Evolutionary conservation across 2,113 vertebrate species (phyloP).

Genomic region (Thomomys bottae): DNA sequence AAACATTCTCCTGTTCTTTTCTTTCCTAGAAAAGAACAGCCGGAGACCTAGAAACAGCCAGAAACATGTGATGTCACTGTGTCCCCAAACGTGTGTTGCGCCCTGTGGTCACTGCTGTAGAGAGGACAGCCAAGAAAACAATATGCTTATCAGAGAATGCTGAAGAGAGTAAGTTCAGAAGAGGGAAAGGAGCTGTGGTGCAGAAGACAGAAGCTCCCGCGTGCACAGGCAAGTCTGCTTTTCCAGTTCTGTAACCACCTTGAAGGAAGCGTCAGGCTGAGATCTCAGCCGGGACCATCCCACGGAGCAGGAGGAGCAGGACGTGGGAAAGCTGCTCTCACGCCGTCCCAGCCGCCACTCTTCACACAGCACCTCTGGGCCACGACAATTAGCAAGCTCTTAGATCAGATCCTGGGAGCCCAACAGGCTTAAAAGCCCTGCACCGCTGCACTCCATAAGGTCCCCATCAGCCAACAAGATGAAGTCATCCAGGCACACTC

Average conservation of each 20-base stretch:
- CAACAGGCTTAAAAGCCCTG: conserved; percentile 74
- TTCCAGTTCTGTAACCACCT: not conserved
- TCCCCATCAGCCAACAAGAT: conserved; percentile 85
- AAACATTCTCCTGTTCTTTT: conserved; percentile 26
- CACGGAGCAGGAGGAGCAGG: not conserved
- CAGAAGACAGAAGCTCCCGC: not conserved
- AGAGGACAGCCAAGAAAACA: not conserved
- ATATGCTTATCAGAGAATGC: not conserved
- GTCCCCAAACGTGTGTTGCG: not conserved
- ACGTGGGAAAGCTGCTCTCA: not conserved
- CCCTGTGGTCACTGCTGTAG: not conserved
- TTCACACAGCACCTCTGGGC: conserved; percentile 55
- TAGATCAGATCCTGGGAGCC: conserved; percentile 69
- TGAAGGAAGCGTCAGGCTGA: conserved; percentile 1
- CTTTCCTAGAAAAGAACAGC: too few species aligned
- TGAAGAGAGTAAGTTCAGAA: not conserved
- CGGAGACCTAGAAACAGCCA: not conserved
- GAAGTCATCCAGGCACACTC: conserved; percentile 81
- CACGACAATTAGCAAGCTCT: conserved; percentile 48
- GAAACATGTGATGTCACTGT: too few species aligned
- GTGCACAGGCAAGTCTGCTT: not conserved
- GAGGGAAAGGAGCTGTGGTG: too few species aligned
- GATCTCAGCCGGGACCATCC: not conserved
- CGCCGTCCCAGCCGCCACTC: not conserved
- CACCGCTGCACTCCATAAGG: conserved; percentile 67